phyloP scores from a whole-genome alignment of 2,888 invertebrate species.

The Deroplatys truncata region DNA sequence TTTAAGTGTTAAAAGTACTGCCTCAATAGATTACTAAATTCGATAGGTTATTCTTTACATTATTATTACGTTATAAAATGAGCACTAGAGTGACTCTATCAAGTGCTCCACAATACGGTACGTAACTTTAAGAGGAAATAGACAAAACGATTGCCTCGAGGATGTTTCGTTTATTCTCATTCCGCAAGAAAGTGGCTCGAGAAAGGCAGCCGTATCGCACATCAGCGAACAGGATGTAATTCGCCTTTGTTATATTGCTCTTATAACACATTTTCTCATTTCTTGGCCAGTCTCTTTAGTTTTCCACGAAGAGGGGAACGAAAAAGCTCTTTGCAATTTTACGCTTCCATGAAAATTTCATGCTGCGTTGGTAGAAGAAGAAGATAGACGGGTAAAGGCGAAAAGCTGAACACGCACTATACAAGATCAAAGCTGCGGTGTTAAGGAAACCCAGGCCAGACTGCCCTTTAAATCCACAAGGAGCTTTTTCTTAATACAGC shows the following conservation, averaged over 20 bases:
- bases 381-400: background rate
- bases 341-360: background rate
- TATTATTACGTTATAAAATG: no score
- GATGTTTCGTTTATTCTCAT: no score
- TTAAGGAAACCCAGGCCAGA: background rate
- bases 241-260: background rate
- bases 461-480: background rate
- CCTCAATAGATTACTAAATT: no score
- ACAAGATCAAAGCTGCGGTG: background rate
- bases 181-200: background rate
- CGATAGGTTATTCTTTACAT: no score
- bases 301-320: background rate
- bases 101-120: no score
- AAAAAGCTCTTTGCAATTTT: background rate
- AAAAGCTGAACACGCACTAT: background rate
- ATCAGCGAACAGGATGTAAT: background rate
- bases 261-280: background rate
- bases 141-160: no score
- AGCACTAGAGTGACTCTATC: no score
- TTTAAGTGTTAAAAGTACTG: no score
- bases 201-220: background rate
- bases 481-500: background rate
- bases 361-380: background rate
- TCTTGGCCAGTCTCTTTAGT: background rate
- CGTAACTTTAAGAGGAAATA: no score